Conservation (phyloP, 2,888 invertebrate genomes). For the Tineola bisselliella region DNA sequence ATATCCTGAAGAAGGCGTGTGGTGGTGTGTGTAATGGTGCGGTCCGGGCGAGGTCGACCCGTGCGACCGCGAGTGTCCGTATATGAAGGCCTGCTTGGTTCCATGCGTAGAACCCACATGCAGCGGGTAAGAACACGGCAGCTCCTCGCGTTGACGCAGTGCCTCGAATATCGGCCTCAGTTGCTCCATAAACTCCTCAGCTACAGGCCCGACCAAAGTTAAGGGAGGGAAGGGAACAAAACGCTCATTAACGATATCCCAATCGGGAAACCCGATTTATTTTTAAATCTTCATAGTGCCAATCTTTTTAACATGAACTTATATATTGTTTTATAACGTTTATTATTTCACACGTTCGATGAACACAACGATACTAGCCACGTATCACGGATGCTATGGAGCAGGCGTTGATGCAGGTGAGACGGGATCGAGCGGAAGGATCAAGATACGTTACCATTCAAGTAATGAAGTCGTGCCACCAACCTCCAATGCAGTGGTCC, state of each 20-base stretch:
- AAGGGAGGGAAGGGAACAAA: conserved; percentile 27
- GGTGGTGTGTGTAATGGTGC: conserved; percentile 72
- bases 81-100: conserved; percentile 69
- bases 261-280: conserved; percentile 29
- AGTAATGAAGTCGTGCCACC: conserved; percentile 61
- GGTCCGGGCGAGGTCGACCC: conserved; percentile 72
- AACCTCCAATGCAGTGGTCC: conserved; percentile 61
- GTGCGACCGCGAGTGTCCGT: conserved; percentile 71
- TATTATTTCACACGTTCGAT: conserved; percentile 49
- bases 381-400: conserved; percentile 10
- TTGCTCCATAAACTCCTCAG: conserved; percentile 95
- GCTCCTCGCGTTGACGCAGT: conserved; percentile 89
- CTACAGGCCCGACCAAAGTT: conserved; percentile 67
- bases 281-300: conserved; percentile 59
- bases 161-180: conserved; percentile 96
- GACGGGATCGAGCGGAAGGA: conserved; percentile 53
- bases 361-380: conserved; percentile 6
- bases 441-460: conserved; percentile 63
- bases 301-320: conserved; percentile 40
- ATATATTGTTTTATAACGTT: conserved; percentile 21
- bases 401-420: conserved; percentile 31
- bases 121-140: conserved; percentile 90
- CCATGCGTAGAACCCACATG: conserved; percentile 80
- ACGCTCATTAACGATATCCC: conserved; percentile 8
- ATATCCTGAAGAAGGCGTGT: conserved; percentile 76